A percentile compares a stretch with the other conserved stretches of the same genome.
phyloP scores from a whole-genome alignment of 2,113 vertebrate genomes.

The Callaeas wilsoni region DNA sequence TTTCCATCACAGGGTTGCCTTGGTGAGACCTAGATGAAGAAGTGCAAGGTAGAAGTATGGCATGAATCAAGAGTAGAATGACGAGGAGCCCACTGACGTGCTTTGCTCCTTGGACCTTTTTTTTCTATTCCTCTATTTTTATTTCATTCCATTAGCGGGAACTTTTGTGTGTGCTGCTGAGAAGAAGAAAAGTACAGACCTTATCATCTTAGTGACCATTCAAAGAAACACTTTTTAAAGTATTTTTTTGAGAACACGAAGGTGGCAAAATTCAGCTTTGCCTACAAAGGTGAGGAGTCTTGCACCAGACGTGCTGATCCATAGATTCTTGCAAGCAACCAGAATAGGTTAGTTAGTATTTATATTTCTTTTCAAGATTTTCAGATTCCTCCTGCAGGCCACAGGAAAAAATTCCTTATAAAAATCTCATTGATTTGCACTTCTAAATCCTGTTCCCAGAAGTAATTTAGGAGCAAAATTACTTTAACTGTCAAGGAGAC shows the following conservation, averaged over 20 bases:
- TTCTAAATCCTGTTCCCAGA: not conserved
- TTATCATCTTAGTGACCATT: not conserved
- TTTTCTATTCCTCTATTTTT: not conserved
- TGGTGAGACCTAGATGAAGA: not conserved
- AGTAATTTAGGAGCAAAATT: not conserved
- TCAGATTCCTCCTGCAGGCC: not conserved
- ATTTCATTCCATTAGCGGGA: not conserved
- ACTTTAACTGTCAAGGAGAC: not conserved
- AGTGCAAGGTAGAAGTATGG: not conserved
- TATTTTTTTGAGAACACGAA: not conserved
- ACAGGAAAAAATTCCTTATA: not conserved
- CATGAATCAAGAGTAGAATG: not conserved
- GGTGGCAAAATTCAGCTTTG: not conserved
- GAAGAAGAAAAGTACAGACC: not conserved
- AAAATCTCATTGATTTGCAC: not conserved
- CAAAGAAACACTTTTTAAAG: not conserved
- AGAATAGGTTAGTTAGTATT: not conserved
- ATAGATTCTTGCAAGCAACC: not conserved
- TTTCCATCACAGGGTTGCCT: not conserved
- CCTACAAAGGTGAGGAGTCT: not conserved
- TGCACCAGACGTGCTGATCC: not conserved
- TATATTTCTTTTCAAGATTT: not conserved
- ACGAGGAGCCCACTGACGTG: not conserved
- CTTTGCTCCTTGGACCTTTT: not conserved
- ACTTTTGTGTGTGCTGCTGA: not conserved